Conservation (phyloP, 2,113 vertebrate genomes). For the Trichechus manatus region DNA sequence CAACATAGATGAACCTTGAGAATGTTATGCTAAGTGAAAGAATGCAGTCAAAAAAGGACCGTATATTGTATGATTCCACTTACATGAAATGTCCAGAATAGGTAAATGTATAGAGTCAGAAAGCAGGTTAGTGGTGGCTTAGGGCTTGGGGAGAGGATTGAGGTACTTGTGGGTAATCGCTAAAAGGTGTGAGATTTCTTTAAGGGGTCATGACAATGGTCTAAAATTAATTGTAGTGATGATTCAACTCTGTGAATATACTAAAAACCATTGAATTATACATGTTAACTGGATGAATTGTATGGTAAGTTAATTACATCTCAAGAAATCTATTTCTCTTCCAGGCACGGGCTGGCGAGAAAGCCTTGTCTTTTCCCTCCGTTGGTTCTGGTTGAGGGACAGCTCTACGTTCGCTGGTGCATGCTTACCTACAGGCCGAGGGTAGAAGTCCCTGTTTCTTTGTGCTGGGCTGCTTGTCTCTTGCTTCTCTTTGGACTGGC, state of each 20-base stretch:
- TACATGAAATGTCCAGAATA: neutral
- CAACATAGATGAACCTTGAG: neutral
- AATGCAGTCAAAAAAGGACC: neutral
- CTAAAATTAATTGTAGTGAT: neutral
- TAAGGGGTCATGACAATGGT: neutral
- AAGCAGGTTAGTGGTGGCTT: too few relatives aligned
- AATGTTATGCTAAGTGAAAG: neutral
- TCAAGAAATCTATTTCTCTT: neutral
- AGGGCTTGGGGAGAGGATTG: rapidly evolving
- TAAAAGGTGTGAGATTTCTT: neutral
- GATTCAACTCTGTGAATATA: neutral
- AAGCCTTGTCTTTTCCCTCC: neutral
- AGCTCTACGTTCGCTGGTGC: neutral
- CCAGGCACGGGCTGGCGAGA: neutral
- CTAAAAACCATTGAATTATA: neutral
- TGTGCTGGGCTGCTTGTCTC: neutral
- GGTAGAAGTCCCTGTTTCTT: neutral
- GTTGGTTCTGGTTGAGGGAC: neutral
- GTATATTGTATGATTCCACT: neutral
- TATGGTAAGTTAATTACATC: neutral
- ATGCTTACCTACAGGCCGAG: neutral
- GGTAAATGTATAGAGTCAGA: neutral
- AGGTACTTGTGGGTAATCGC: neutral
- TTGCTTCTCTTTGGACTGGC: neutral
- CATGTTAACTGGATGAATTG: neutral